phyloP scores from a whole-genome alignment of 2,888 invertebrate species.

The Lasioglossum villosulum region DNA sequence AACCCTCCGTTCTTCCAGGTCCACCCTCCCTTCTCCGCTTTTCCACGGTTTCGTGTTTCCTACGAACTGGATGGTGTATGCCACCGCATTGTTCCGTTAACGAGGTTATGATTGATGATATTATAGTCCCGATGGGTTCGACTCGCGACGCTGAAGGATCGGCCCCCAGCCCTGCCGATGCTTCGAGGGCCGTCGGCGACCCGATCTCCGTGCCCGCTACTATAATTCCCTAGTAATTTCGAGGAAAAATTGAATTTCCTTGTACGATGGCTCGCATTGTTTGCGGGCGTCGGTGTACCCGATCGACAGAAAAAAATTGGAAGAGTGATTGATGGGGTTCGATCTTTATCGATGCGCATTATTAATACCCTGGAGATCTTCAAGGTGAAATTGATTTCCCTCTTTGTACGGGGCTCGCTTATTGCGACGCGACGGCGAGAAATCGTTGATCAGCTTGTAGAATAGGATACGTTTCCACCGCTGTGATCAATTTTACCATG shows the following conservation, averaged over 20 bases:
- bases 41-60: slow-evolving; percentile 18
- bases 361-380: neutral
- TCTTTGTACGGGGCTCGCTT: neutral
- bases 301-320: neutral
- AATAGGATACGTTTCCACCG: no score
- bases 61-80: neutral
- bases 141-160: slow-evolving; percentile 9
- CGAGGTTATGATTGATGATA: slow-evolving; percentile 34
- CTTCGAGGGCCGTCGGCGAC: neutral
- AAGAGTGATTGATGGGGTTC: neutral
- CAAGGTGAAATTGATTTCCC: neutral
- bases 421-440: no score
- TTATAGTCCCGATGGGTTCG: neutral
- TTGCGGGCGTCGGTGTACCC: neutral
- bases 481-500: no score
- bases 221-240: neutral
- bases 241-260: neutral
- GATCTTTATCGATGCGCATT: neutral
- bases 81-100: slow-evolving; percentile 22
- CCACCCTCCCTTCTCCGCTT: neutral
- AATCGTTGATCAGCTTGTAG: no score
- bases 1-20: neutral
- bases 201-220: neutral
- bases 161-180: neutral
- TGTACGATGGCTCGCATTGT: neutral